Conservation (phyloP, 2,797 vertebrate species). For the Phyllotis vaccarum region DNA sequence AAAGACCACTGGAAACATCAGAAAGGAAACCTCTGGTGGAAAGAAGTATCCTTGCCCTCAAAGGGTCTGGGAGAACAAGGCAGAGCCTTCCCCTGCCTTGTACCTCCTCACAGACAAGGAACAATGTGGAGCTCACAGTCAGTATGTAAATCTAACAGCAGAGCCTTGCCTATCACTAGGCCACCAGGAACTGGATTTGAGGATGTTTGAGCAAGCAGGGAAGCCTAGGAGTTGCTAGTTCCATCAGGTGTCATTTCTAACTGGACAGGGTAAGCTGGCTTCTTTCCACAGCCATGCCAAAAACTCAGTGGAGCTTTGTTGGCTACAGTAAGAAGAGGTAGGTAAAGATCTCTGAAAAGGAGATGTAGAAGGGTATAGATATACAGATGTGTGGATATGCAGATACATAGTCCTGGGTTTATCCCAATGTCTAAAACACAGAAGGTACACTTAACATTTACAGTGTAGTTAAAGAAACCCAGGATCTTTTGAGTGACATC, state of each 20-base stretch:
- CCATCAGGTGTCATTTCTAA: not conserved
- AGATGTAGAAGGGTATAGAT: not conserved
- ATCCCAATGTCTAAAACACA: not conserved
- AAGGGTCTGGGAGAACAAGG: not conserved
- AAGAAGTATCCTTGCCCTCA: not conserved
- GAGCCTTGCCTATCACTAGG: no score
- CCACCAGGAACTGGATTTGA: not conserved
- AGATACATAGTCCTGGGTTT: not conserved
- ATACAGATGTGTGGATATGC: not conserved
- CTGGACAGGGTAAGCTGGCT: not conserved
- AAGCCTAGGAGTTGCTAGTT: not conserved
- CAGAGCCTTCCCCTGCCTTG: not conserved
- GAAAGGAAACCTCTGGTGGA: not conserved
- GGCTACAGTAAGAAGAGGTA: conserved; percentile 16
- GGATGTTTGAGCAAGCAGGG: not conserved
- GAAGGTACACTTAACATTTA: not conserved
- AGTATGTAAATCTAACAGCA: not conserved
- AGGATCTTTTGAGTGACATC: not conserved
- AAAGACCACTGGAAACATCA: not conserved
- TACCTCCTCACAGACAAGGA: not conserved
- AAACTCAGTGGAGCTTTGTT: not conserved
- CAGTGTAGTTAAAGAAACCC: not conserved
- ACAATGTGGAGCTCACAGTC: accelerated
- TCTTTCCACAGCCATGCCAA: not conserved
- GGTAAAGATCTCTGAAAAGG: not conserved